These are phyloP conservation scores for Pyrocephalus nanus DNA, from an alignment of 2,797 vertebrate species.

Conservation along the genomic window DNA sequence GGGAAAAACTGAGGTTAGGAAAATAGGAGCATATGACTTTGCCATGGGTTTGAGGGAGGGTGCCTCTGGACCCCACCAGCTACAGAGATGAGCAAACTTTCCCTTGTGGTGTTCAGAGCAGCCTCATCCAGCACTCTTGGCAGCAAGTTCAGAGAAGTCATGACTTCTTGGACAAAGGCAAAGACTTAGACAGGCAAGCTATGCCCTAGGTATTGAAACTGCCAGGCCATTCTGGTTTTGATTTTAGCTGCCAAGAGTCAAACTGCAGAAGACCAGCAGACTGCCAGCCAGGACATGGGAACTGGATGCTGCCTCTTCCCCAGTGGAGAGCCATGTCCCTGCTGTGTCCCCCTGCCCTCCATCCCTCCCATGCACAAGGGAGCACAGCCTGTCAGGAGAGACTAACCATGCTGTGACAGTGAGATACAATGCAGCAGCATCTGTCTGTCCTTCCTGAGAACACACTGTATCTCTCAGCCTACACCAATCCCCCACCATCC, in stretches of 20 bases:
- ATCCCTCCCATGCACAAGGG: neutral
- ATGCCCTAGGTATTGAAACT: neutral
- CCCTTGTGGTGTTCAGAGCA: neutral
- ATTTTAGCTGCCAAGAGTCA: neutral
- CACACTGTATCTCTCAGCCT: neutral
- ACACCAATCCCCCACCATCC: fast-evolving
- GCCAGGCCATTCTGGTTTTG: neutral
- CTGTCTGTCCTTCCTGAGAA: neutral
- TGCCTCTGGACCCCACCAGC: neutral
- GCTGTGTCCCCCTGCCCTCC: neutral
- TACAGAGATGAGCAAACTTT: neutral
- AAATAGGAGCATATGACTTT: neutral
- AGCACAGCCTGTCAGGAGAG: neutral
- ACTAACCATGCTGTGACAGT: neutral
- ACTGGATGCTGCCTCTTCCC: neutral
- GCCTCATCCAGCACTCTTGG: neutral
- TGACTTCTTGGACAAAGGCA: neutral
- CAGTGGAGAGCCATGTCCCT: fast-evolving
- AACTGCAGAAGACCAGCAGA: neutral
- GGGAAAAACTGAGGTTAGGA: neutral
- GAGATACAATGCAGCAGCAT: fast-evolving
- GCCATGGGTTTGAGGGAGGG: neutral
- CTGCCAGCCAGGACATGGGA: neutral
- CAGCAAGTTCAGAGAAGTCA: neutral
- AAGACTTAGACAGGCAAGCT: neutral